Evolutionary conservation across 2,113 vertebrate species (phyloP), one percentile per base, ranked within the genome.

Genomic region (Catagonus wagneri): DNA sequence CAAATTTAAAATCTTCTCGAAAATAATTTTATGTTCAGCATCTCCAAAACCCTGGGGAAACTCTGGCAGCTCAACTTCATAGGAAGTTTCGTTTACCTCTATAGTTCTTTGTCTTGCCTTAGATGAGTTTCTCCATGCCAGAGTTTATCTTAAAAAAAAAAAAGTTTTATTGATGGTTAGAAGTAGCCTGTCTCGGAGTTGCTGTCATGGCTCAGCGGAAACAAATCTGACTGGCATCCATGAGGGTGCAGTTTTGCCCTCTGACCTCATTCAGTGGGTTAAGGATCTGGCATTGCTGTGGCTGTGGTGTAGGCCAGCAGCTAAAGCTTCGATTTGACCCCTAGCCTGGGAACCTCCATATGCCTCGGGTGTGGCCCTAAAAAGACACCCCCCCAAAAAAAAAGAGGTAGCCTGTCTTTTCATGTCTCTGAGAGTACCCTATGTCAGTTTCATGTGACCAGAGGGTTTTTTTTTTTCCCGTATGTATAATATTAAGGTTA

Each of bases 1-100:
- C n/a, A 69, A 16, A 74, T 44, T 29, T 83, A 91, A 94, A 87
- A 94, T n/a, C 16, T 74, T 86, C 50, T 80, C 60, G 3, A 81
- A 86, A 71, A 86, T 65, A 65, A 74, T 74, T 81, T 75, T 58
- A 90, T 74, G 11, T 80, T 60, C 39, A 79, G 36, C 36, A 11
- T 94, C 11, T n/a, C 16, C 27, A 9, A 94, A 94, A 94, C 23
- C 6, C 58, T 83, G 27, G 27, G 52, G 63, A 78, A 87, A 56
- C 13, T 7, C 8, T 5, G 50, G 54, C 10, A 94, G 29, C 61
- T 92, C 76, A 71, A 27, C 11, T 63, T 81, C 27, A 50, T 23
- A 50, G 17, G 52, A 83, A 83, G 69, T 58, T 61, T 65, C 44
- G 19, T 92, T 71, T 63, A 76, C 63, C 7, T 22, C n/a, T 54